phyloP scores from a whole-genome alignment of 1,140 invertebrate species.

The Trichoplusia ni region DNA sequence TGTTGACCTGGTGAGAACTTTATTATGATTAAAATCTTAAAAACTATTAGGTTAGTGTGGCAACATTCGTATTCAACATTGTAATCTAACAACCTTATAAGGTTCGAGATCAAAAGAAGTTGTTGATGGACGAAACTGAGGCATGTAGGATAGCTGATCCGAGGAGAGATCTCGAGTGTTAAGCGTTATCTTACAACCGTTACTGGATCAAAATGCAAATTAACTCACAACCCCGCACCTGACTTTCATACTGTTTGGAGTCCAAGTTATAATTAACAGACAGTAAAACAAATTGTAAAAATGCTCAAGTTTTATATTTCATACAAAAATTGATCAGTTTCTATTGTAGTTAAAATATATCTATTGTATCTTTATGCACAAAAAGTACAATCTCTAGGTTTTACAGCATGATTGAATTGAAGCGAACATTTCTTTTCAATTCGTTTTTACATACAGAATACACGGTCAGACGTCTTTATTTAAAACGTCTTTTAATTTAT shows the following conservation, averaged over 20 bases:
- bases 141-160: slow-evolving; percentile 49
- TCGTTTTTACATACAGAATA: not conserved
- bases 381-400: not conserved
- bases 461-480: not conserved
- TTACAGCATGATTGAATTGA: not conserved
- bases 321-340: not conserved
- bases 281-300: not conserved
- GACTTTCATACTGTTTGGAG: slow-evolving; percentile 30
- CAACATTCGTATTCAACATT: slow-evolving; percentile 41
- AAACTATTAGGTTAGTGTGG: slow-evolving; percentile 35
- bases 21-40: slow-evolving; percentile 28
- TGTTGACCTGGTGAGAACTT: slow-evolving; percentile 20
- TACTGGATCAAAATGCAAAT: slow-evolving; percentile 55
- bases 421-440: not conserved
- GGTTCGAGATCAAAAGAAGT: slow-evolving; percentile 48
- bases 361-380: not conserved
- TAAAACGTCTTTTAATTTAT: not conserved
- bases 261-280: slow-evolving; percentile 26
- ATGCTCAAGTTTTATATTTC: not conserved
- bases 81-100: slow-evolving; percentile 44
- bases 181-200: slow-evolving; percentile 50
- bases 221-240: slow-evolving; percentile 35
- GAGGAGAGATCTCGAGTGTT: slow-evolving; percentile 52
- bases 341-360: not conserved
- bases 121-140: slow-evolving; percentile 42